Evolutionary conservation across 2,113 vertebrate genomes (phyloP), one percentile per base, ranked within the genome.

Genomic region (Ariopsis seemanni): DNA sequence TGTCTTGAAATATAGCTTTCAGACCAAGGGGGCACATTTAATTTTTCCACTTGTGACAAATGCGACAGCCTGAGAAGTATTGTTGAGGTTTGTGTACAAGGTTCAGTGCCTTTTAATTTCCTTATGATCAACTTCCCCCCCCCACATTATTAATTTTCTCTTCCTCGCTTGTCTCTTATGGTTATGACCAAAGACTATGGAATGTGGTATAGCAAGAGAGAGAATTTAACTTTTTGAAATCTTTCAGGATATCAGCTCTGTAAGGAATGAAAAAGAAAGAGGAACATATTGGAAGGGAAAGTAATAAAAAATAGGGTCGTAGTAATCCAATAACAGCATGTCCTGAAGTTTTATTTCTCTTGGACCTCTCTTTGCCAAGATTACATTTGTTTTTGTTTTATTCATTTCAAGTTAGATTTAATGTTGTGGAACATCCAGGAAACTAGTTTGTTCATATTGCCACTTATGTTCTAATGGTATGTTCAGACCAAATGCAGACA

Each of bases 81-180:
- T 93, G 91, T 93, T 90, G 90, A 94, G 94, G 93, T 95, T 94
- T 94, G 93, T 95, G 93, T 93, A 93, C 92, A 94, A 93, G 93
- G 91, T 94, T 94, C 93, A 92, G 90, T 94, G 92, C 84, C 8
- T 74, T 74, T 74, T 74, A 74, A 74, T 48, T 74, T 42, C 71
- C 30, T 20, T 74, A 74, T 48, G 18, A 74, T 20, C 34, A 74
- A 10, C n/a, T n/a, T n/a, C 67, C n/a, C 18, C 20, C 18, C 2
- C 7, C 60, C 11, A 7, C 18, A 74, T 5, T 74, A 48, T 48
- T 74, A 48, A 74, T 74, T 71, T 74, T 48, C 34, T 48, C 34
- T 48, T 48, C 48, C 34, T 74, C 34, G 0, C 8, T 74, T 48
- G 71, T 48, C 71, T 48, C 18, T 48, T 74, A 48, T 48, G 34